Percentiles rank a stretch among this genome's conserved stretches.
phyloP scores from a whole-genome alignment of 2,113 vertebrate species.

The Abramis brama region DNA sequence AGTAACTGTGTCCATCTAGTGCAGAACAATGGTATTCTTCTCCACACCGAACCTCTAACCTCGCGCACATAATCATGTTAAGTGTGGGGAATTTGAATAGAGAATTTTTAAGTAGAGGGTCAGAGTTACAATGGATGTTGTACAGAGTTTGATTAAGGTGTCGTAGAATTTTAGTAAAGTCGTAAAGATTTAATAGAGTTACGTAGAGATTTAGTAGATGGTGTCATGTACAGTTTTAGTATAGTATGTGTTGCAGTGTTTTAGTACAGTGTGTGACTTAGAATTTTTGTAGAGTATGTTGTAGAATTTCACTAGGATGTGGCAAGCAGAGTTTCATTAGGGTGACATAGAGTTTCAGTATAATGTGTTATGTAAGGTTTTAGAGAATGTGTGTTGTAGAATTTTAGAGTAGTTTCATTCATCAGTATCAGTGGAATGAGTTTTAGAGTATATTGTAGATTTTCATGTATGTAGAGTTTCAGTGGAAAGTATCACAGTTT shows the following conservation, averaged over 20 bases:
- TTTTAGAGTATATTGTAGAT: neutral
- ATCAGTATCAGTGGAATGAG: neutral
- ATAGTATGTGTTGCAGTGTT: neutral
- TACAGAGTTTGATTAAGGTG: neutral
- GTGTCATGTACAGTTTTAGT: neutral
- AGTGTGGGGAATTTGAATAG: neutral
- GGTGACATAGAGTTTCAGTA: neutral
- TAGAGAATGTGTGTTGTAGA: too few species aligned
- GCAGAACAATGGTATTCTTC: conserved; percentile 6
- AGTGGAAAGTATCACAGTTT: neutral
- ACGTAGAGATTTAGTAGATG: neutral
- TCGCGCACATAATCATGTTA: neutral
- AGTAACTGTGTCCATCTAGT: neutral
- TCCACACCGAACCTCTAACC: neutral
- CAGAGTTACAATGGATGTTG: neutral
- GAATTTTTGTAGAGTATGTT: neutral
- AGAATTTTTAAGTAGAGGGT: neutral
- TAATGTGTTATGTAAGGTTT: neutral
- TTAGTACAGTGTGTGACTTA: neutral
- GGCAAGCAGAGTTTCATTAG: neutral
- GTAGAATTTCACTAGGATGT: neutral
- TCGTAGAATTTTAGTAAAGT: neutral
- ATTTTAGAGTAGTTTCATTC: too few species aligned
- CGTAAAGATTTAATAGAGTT: neutral
- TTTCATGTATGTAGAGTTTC: neutral